Conservation (phyloP, 2,888 invertebrate genomes). For the Chymomyza procnemis region DNA sequence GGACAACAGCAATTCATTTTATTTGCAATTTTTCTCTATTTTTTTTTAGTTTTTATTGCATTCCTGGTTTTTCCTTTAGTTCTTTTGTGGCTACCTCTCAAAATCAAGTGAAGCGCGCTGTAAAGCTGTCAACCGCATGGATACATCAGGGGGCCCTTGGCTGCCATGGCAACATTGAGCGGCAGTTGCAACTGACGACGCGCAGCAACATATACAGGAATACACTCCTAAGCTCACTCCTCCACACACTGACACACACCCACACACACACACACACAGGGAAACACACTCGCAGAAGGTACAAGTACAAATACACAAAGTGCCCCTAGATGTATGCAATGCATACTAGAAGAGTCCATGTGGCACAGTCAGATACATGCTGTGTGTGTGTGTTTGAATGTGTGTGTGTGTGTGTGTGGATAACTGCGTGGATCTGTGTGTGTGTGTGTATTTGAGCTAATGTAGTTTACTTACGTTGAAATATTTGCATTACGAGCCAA, state of each 20-base stretch:
- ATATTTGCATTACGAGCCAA: constrained; percentile 53
- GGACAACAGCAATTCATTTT: not conserved
- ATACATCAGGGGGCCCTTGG: not conserved
- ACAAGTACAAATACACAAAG: constrained; percentile 49
- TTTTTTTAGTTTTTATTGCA: not conserved
- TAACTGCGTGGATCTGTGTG: no score
- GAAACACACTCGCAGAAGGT: constrained; percentile 43
- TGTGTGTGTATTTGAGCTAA: constrained; percentile 38
- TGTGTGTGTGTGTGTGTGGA: constrained; percentile 9
- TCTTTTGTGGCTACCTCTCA: not conserved
- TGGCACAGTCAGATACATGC: constrained; percentile 3
- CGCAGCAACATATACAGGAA: no score
- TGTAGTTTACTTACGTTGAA: constrained; percentile 63
- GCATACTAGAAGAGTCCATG: constrained; percentile 7
- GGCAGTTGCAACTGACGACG: not conserved
- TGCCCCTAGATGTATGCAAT: constrained; percentile 11
- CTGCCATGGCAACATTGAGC: not conserved
- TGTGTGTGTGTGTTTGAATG: constrained; percentile 2
- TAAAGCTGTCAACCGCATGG: constrained; percentile 63
- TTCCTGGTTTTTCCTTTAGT: not conserved
- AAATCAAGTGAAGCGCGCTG: constrained; percentile 49
- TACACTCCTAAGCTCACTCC: no score
- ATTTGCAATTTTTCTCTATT: not conserved
- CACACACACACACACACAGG: not conserved
- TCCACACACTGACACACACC: constrained; percentile 17